Percentiles rank a stretch among this genome's conserved stretches.
phyloP scores from a whole-genome alignment of 2,113 vertebrate genomes.

The Pituophis catenifer region DNA sequence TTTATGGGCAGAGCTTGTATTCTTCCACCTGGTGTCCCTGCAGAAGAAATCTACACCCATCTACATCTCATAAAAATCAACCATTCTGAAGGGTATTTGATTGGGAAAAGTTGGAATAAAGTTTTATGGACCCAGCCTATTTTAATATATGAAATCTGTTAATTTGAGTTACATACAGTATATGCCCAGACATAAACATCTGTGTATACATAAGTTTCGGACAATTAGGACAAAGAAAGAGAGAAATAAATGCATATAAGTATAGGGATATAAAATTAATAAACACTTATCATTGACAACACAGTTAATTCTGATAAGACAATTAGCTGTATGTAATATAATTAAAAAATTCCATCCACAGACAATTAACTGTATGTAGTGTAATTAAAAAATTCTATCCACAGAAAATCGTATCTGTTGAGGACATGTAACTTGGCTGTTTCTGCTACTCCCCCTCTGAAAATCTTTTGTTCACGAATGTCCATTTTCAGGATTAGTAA shows the following conservation, averaged over 20 bases:
- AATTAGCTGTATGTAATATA: background rate
- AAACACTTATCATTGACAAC: background rate
- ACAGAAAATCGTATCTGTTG: background rate
- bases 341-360: background rate
- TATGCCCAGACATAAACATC: background rate
- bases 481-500: background rate
- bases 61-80: background rate
- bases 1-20: background rate
- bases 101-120: background rate
- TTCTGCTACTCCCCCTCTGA: background rate
- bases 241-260: background rate
- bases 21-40: background rate
- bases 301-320: background rate
- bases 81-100: background rate
- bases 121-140: background rate
- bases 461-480: background rate
- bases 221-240: too few species aligned
- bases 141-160: background rate
- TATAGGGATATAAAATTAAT: background rate
- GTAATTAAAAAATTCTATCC: background rate
- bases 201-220: background rate
- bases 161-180: background rate
- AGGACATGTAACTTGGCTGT: background rate
- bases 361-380: background rate
- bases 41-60: background rate